Evolutionary conservation across 2,888 invertebrate species (phyloP), one percentile per base, ranked within the genome.

Genomic region (Ceratothoa steindachneri): DNA sequence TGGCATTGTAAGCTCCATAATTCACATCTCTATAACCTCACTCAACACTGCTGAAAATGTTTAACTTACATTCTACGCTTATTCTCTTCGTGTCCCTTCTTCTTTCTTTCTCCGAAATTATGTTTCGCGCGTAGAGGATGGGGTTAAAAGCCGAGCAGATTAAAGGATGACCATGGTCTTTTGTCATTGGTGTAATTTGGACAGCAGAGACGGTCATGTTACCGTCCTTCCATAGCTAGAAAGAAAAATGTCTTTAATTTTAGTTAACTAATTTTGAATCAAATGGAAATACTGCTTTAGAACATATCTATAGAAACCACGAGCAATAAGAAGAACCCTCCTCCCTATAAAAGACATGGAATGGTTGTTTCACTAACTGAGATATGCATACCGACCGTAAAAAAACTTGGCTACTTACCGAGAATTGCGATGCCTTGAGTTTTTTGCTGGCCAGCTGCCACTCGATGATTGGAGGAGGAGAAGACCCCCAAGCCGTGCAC

Each of bases 51-150:
- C n/a, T n/a, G n/a, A n/a, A n/a, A n/a, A n/a, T n/a, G n/a, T 51
- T n/a, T 51, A n/a, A 60, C 60, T 60, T 60, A 60, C 60, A 60
- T 7, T 60, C 60, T 2, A 60, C 60, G 60, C 24, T 24, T 24
- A 60, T 24, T 24, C 24, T 30, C 24, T 30, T 27, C 19, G 24
- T 19, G 22, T 67, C 67, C 31, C 31, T 67, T 24, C n/a, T 31
- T 15, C 41, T 30, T 41, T 67, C 30, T 30, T 41, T 27, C 27
- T 67, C 67, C n/a, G 22, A 30, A 15, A 31, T 27, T 22, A 30
- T 67, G 19, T 67, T 19, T 5, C 67, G 41, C 12, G 60, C 60
- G 19, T 22, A 24, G 12, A 60, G 60, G 27, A 60, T 60, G n/a
- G 60, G 60, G 24, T 60, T 60, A 24, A 22, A 60, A 24, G 60